Evolutionary conservation across 2,113 vertebrate genomes (phyloP).

Genomic region (Pungitius pungitius): DNA sequence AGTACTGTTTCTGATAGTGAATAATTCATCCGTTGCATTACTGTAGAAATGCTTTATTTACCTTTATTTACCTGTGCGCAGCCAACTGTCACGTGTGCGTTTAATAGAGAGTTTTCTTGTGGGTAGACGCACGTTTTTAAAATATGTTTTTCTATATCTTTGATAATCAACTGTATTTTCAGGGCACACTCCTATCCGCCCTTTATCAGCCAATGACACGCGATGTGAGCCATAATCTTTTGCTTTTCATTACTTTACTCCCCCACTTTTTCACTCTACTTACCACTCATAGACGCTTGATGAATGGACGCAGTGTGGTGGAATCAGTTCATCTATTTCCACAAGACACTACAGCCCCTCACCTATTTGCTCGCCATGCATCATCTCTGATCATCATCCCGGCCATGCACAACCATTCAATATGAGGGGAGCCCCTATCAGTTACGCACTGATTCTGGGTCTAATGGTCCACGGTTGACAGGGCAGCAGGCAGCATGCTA

Average conservation of each 20-base stretch:
- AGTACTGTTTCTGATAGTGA: conserved; percentile 65
- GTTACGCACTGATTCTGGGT: conserved; percentile 31
- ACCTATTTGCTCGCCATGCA: conserved; percentile 44
- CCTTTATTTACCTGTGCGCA: conserved; percentile 56
- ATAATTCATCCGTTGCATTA: conserved; percentile 73
- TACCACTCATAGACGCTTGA: conserved; percentile 8
- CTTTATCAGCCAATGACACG: neutral
- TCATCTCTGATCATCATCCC: conserved; percentile 36
- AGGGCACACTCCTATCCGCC: neutral
- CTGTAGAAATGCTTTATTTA: conserved; percentile 46
- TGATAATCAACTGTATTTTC: neutral
- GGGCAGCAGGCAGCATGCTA: conserved; percentile 13
- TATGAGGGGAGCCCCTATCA: conserved; percentile 39
- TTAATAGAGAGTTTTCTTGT: neutral
- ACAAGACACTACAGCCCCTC: conserved; percentile 19
- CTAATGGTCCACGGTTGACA: conserved; percentile 56
- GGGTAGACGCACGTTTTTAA: neutral
- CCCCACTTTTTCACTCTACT: neutral
- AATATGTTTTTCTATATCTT: neutral
- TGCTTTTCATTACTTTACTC: neutral
- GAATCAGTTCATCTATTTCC: conserved; percentile 24
- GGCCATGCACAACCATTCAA: conserved; percentile 23
- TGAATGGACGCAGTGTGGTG: conserved; percentile 24
- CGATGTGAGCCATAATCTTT: neutral
- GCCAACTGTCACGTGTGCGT: conserved; percentile 12